Evolutionary conservation across 2,888 invertebrate genomes (phyloP), one percentile per base, ranked within the genome.

Genomic region (Tachina grossa): DNA sequence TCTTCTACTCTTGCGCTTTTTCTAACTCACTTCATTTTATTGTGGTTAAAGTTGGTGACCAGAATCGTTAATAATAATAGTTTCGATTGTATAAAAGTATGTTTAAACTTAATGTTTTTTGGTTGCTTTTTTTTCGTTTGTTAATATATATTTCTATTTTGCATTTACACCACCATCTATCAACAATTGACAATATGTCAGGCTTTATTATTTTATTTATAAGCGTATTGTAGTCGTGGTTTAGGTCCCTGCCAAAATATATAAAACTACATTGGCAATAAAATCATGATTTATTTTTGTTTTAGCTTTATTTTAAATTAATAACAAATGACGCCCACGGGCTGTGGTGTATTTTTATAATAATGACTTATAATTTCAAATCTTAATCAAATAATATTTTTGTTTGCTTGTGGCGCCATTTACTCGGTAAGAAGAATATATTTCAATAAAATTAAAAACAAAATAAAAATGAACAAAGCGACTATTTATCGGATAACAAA

Each of bases 111-210:
- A 63, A 65, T 1, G 66, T 19, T 53, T 45, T 72, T 16, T 59
- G 1, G 13, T 1, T 31, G 2, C 6, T 31, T 31, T 53, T 31
- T 31, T 31, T 53, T 53, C 53, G n/a, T 45, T 53, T n/a, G 43
- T 45, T 53, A 49, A 31, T 39, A 11, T 19, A 41, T 43, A n/a
- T 41, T 14, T 22, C 9, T 41, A 3, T 53, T 65, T 31, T 10
- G 14, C 19, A 51, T 61, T 68, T 69, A 41, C 47, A 72, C 43
- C 65, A 82, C 43, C 65, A 82, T 82, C 75, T 79, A 75, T 75
- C 68, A 78, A 53, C 71, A 63, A 76, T 82, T 85, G 85, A 85
- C 85, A 85, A 75, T 71, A 75, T 78, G 85, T 85, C 82, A 69
- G 43, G 49, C 47, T 45, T 43, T 68, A 55, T 43, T 68, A 55